Evolutionary conservation across 2,888 invertebrate species (phyloP).

Genomic region (Panopea generosa): DNA sequence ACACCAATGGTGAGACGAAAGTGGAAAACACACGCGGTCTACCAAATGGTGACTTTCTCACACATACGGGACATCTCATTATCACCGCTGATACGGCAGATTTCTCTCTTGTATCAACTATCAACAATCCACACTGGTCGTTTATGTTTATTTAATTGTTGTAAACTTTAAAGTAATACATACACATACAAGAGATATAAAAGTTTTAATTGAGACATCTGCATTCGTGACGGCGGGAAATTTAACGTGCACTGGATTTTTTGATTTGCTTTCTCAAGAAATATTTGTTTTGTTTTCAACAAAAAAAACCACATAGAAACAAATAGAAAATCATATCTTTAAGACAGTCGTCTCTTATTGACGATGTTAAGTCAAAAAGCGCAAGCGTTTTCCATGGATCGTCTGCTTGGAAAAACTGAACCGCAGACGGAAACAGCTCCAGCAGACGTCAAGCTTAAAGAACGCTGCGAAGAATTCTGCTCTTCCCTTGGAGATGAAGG

Average conservation of each 20-base stretch:
- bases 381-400: constrained; percentile 70
- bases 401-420: constrained; percentile 54
- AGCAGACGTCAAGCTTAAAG: background rate
- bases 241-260: constrained; percentile 1
- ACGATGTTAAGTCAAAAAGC: constrained; percentile 67
- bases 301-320: too few relatives aligned
- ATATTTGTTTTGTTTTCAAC: too few relatives aligned
- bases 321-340: too few relatives aligned
- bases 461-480: constrained; percentile 32
- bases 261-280: too few relatives aligned
- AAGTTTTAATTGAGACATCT: background rate
- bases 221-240: background rate
- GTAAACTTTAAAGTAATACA: too few relatives aligned
- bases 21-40: too few relatives aligned
- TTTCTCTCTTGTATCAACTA: too few relatives aligned
- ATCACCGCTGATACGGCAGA: constrained; percentile 1
- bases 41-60: constrained; percentile 23
- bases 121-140: too few relatives aligned
- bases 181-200: too few relatives aligned
- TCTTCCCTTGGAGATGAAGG: constrained; percentile 56
- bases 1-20: too few relatives aligned
- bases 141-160: too few relatives aligned
- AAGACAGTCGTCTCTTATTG: too few relatives aligned
- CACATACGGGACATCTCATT: constrained; percentile 11
- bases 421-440: background rate